A percentile compares a stretch with the other conserved stretches of the same genome.
Evolutionary conservation across 2,113 vertebrate genomes (phyloP).

Genomic region (Emydocephalus ijimae): DNA sequence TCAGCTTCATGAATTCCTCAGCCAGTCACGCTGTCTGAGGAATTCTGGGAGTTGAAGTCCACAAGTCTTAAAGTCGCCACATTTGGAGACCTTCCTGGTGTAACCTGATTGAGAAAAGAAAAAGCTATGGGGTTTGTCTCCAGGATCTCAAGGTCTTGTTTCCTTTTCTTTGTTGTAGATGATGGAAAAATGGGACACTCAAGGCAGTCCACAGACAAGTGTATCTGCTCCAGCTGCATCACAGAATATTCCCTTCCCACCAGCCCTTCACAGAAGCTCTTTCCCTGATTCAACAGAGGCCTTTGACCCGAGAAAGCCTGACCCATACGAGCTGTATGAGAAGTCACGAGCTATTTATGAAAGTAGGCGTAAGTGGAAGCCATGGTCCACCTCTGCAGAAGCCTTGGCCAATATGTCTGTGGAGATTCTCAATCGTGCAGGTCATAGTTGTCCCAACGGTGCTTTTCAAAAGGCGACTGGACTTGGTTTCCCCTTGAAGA

Average conservation of each 20-base stretch:
- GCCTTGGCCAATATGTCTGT: conserved; percentile 24
- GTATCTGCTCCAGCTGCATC: conserved; percentile 83
- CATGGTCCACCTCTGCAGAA: conserved; percentile 44
- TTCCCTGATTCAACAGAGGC: conserved; percentile 91
- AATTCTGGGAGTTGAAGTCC: too few relatives aligned
- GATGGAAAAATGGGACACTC: conserved; percentile 93
- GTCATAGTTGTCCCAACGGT: not conserved
- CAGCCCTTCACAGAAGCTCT: conserved; percentile 86
- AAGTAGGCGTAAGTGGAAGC: conserved; percentile 98
- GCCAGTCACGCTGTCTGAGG: too few relatives aligned
- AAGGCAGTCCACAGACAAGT: conserved; percentile 88
- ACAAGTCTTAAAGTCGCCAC: too few relatives aligned
- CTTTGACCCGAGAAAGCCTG: conserved; percentile 92
- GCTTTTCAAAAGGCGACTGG: not conserved
- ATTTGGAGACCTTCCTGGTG: not conserved
- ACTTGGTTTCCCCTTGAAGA: not conserved
- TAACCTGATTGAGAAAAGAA: not conserved
- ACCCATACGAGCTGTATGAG: conserved; percentile 95
- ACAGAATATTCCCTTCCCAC: conserved; percentile 86
- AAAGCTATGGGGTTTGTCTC: not conserved
- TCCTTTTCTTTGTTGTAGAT: conserved; percentile 76
- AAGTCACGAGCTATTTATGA: conserved; percentile 98
- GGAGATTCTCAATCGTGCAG: not conserved
- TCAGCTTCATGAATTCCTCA: too few relatives aligned
- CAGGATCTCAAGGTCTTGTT: not conserved